These are phyloP conservation scores for Chloebia gouldiae DNA, from an alignment of 2,113 vertebrate species.

Conservation along the genomic window DNA sequence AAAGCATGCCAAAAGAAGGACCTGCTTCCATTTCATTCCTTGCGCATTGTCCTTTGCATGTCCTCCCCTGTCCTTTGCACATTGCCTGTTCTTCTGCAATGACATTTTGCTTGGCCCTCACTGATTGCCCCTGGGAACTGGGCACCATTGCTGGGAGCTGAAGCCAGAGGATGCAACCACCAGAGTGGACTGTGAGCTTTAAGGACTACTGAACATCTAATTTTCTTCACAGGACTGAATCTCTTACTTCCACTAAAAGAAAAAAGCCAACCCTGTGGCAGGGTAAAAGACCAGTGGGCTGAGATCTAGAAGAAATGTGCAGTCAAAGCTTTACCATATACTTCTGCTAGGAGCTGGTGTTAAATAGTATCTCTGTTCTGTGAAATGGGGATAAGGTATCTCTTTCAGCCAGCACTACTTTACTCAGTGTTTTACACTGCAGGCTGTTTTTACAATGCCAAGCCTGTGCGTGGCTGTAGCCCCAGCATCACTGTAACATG, in stretches of 20 bases:
- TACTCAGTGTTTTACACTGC: neutral
- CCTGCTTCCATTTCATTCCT: neutral
- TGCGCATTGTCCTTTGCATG: neutral
- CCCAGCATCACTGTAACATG: neutral
- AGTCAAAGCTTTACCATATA: neutral
- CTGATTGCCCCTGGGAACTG: neutral
- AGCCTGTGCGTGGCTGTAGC: neutral
- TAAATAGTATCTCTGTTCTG: neutral
- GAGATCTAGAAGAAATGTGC: neutral
- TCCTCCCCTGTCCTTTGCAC: neutral
- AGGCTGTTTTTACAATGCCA: neutral
- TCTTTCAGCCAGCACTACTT: neutral
- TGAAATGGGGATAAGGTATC: neutral
- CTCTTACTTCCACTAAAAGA: neutral
- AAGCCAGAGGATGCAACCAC: neutral
- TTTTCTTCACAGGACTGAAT: neutral
- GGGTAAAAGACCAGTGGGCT: neutral
- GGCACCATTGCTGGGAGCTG: neutral
- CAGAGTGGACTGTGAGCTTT: neutral
- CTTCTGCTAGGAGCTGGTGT: neutral
- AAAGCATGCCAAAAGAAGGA: neutral
- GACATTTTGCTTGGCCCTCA: accelerated
- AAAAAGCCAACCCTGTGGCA: neutral
- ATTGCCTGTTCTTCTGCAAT: neutral
- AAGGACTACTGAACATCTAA: neutral